phyloP scores from a whole-genome alignment of 2,113 vertebrate genomes.

The Budorcas taxicolor region DNA sequence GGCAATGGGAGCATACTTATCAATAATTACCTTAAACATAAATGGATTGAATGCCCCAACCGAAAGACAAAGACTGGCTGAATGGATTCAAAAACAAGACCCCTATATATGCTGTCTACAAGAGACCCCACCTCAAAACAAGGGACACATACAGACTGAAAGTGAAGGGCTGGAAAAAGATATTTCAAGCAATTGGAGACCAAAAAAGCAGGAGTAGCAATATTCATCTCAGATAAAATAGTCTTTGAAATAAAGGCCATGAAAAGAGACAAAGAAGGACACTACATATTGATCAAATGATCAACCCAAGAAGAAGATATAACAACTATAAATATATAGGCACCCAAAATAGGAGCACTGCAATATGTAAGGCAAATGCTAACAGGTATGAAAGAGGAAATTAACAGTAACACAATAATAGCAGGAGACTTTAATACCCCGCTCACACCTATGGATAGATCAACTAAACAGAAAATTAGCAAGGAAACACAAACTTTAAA shows the following conservation, averaged over 20 bases:
- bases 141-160: background rate
- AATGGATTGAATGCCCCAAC: background rate
- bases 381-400: background rate
- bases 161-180: background rate
- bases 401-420: background rate
- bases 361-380: background rate
- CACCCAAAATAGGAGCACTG: background rate
- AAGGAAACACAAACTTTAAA: background rate
- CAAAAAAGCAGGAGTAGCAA: background rate
- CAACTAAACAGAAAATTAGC: background rate
- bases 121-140: background rate
- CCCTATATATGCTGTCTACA: background rate
- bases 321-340: background rate
- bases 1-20: background rate
- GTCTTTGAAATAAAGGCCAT: background rate
- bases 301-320: background rate
- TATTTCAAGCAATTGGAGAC: background rate
- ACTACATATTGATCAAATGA: background rate
- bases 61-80: background rate
- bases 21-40: background rate
- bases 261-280: background rate
- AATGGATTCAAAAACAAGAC: background rate
- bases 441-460: background rate
- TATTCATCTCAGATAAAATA: background rate
- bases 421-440: background rate